These are phyloP conservation scores for Scaptomyza montana DNA, from an alignment of 1,140 invertebrate genomes.

Conservation along the genomic window DNA sequence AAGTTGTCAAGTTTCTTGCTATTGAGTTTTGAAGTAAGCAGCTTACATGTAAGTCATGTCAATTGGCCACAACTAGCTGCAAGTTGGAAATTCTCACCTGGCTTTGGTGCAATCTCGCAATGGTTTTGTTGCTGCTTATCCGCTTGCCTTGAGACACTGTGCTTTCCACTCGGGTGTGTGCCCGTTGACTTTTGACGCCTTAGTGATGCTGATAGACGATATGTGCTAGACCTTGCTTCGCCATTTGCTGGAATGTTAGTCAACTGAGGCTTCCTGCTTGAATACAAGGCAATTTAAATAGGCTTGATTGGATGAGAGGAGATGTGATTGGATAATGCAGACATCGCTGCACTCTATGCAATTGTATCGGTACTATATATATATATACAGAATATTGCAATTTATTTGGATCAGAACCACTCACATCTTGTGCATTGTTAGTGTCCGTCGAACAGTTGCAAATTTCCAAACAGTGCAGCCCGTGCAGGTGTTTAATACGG, in stretches of 20 bases:
- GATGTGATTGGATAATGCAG: not conserved
- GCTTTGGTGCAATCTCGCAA: conserved; percentile 66
- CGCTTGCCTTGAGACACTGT: conserved; percentile 51
- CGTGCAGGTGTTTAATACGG: conserved; percentile 89
- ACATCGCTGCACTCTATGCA: not conserved
- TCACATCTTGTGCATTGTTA: conserved; percentile 84
- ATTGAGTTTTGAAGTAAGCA: not conserved
- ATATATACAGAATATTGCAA: conserved; percentile 10
- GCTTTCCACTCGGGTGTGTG: conserved; percentile 70
- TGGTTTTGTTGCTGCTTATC: conserved; percentile 59
- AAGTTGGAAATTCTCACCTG: conserved; percentile 54
- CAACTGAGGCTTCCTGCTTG: conserved; percentile 65
- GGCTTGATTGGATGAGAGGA: conserved; percentile 2
- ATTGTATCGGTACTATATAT: not conserved
- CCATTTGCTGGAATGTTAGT: conserved; percentile 65
- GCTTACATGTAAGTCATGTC: conserved; percentile 22
- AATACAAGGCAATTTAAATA: not conserved
- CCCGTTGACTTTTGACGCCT: conserved; percentile 71
- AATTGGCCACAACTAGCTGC: conserved; percentile 37
- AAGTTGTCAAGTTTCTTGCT: conserved; percentile 16
- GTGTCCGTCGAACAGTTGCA: conserved; percentile 84
- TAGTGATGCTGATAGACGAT: conserved; percentile 62
- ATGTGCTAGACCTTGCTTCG: conserved; percentile 40
- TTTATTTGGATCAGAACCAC: conserved; percentile 13
- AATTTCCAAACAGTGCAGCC: conserved; percentile 87